These are phyloP conservation scores for Platycheirus rosarum DNA, from an alignment of 2,888 invertebrate genomes.

Conservation along the genomic window DNA sequence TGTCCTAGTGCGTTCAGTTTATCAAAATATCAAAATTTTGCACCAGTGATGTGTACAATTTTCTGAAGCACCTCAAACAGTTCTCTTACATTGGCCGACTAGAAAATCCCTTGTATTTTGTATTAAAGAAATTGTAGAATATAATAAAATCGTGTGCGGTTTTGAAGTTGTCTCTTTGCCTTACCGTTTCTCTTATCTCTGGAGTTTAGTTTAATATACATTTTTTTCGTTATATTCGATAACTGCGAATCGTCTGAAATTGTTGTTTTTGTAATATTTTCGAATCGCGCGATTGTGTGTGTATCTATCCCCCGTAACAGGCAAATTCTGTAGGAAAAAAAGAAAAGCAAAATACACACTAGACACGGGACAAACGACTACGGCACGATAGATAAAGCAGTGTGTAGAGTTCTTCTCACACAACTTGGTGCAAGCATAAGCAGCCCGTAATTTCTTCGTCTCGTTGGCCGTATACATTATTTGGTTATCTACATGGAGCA, in stretches of 20 bases:
- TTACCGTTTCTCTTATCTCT: slow-evolving; percentile 42
- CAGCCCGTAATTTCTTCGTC: slow-evolving; percentile 68
- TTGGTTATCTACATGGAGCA: slow-evolving; percentile 79
- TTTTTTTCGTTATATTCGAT: slow-evolving; percentile 24
- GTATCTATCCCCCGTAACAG: slow-evolving; percentile 44
- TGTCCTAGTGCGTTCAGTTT: slow-evolving; percentile 61
- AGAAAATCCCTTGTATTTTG: slow-evolving; percentile 22
- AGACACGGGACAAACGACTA: slow-evolving; percentile 50
- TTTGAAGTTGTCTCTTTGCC: slow-evolving; percentile 40
- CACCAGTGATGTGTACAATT: slow-evolving; percentile 50
- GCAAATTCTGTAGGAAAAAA: slow-evolving; percentile 12
- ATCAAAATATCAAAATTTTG: slow-evolving; percentile 24
- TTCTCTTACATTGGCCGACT: slow-evolving; percentile 50
- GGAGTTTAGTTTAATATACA: slow-evolving; percentile 5
- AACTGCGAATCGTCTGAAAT: neutral
- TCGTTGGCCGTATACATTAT: slow-evolving; percentile 73
- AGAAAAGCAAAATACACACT: slow-evolving; percentile 55
- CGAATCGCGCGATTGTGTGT: slow-evolving; percentile 54
- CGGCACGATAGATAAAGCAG: slow-evolving; percentile 49
- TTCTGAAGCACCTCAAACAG: slow-evolving; percentile 6
- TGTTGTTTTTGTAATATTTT: slow-evolving; percentile 35
- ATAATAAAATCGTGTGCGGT: slow-evolving; percentile 39
- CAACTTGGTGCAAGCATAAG: slow-evolving; percentile 68
- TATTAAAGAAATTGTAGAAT: slow-evolving; percentile 18
- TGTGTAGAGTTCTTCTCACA: slow-evolving; percentile 72